phyloP scores from a whole-genome alignment of 2,797 vertebrate species.

The Protosalanx chinensis region DNA sequence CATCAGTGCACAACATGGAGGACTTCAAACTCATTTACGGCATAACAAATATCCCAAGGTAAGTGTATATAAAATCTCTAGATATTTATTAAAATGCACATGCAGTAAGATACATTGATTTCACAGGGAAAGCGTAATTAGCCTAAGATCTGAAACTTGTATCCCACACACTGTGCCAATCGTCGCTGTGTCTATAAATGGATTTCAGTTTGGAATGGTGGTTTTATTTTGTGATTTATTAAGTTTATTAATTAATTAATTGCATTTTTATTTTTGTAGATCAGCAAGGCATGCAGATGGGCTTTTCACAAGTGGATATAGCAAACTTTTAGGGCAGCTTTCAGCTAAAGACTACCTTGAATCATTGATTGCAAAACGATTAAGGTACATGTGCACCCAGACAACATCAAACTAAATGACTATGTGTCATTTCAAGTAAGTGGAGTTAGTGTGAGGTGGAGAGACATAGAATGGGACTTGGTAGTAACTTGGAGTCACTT shows the following conservation, averaged over 20 bases:
- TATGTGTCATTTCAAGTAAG: not conserved
- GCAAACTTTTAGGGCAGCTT: constrained; percentile 80
- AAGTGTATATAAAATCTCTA: not conserved
- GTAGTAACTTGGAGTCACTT: no score
- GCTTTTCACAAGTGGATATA: constrained; percentile 81
- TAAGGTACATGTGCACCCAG: constrained; percentile 64
- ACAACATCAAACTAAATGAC: not conserved
- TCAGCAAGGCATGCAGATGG: constrained; percentile 79
- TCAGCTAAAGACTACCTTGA: constrained; percentile 83
- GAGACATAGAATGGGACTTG: not conserved
- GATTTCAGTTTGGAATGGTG: not conserved
- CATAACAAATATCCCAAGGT: constrained; percentile 46
- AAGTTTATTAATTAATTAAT: not conserved
- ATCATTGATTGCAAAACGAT: constrained; percentile 79
- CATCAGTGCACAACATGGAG: constrained; percentile 40
- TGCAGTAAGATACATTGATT: not conserved
- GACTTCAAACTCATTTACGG: constrained; percentile 48
- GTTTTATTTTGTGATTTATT: not conserved
- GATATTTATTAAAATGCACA: not conserved
- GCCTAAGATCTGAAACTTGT: no score
- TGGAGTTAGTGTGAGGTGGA: not conserved
- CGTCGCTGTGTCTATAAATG: no score
- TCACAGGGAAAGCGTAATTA: not conserved
- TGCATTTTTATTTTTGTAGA: constrained; percentile 51
- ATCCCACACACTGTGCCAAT: no score